Evolutionary conservation across 2,888 invertebrate genomes (phyloP), one percentile per base, ranked within the genome.

Genomic region (Abrostola triplasia): DNA sequence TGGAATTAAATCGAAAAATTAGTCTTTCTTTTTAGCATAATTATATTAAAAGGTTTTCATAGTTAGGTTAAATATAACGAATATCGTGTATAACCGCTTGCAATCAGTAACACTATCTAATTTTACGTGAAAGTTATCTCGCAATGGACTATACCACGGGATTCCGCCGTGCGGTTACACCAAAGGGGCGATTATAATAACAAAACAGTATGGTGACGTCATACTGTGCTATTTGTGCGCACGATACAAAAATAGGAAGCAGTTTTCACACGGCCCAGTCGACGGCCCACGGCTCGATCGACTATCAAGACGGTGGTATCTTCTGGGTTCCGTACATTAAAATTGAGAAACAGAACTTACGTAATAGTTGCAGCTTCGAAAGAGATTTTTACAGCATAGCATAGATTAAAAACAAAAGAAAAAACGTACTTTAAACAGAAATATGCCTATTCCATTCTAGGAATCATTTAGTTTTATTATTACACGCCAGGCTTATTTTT

Each of bases 211-310:
- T 35, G 5, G 64, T 84, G 83, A 84, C 84, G 84, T 84, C 83
- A 84, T 49, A 4, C 64, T n/a, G 58, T 24, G 77, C 87, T 89
- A 90, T 90, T 89, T 87, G 81, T 76, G 86, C 70, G 65, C 74
- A 77, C 67, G 67, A 57, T 82, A 85, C 84, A 82, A 83, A 90
- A 89, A 90, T 90, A 89, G 85, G 82, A 72, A 77, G 57, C 55
- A 69, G 78, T 85, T 90, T 79, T 78, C 79, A 79, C 79, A 80
- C 79, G 80, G 79, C 79, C 71, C 79, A 67, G 88, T 67, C 62
- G 70, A 74, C 76, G 65, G 77, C 69, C 70, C 77, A 74, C 80
- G 59, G 64, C 37, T 35, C 41, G 54, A 62, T 55, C 56, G 24
- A 64, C 66, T 70, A 71, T 77, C 69, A 69, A 53, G 56, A 66